phyloP scores from a whole-genome alignment of 2,797 vertebrate genomes.

The Enteromius argenteus region DNA sequence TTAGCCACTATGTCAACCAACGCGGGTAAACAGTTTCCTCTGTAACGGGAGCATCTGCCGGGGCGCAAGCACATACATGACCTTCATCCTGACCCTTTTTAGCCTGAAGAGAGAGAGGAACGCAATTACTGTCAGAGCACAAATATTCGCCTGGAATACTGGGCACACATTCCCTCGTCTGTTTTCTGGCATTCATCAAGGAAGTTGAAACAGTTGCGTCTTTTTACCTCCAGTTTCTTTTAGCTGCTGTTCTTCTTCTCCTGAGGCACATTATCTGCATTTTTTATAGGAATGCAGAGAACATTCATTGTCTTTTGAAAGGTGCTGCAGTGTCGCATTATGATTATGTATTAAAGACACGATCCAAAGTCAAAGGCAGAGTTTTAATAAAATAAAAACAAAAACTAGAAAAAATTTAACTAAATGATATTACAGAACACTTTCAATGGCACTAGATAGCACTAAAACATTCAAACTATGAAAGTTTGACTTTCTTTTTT shows the following conservation, averaged over 20 bases:
- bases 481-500: too few species aligned
- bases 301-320: slow-evolving; percentile 42
- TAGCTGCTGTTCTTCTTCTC: slow-evolving; percentile 1
- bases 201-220: slow-evolving; percentile 18
- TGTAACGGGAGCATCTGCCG: slow-evolving; percentile 91
- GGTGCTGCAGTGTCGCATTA: slow-evolving; percentile 38
- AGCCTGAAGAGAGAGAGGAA: slow-evolving; percentile 49
- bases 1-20: slow-evolving; percentile 92
- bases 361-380: not conserved
- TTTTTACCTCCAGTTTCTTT: slow-evolving; percentile 11
- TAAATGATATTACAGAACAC: not conserved
- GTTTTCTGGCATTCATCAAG: slow-evolving; percentile 17
- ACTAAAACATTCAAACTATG: not conserved
- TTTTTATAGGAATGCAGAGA: slow-evolving; percentile 42
- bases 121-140: slow-evolving; percentile 91
- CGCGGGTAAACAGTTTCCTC: slow-evolving; percentile 91
- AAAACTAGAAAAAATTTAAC: not conserved
- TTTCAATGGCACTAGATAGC: not conserved
- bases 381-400: not conserved
- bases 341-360: slow-evolving; percentile 28
- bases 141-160: slow-evolving; percentile 81
- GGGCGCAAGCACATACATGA: slow-evolving; percentile 65
- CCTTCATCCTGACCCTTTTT: slow-evolving; percentile 40
- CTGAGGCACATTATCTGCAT: slow-evolving; percentile 10
- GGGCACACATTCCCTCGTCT: slow-evolving; percentile 28